These are phyloP conservation scores for Hippolais icterina DNA, from an alignment of 2,113 vertebrate species.

Conservation along the genomic window DNA sequence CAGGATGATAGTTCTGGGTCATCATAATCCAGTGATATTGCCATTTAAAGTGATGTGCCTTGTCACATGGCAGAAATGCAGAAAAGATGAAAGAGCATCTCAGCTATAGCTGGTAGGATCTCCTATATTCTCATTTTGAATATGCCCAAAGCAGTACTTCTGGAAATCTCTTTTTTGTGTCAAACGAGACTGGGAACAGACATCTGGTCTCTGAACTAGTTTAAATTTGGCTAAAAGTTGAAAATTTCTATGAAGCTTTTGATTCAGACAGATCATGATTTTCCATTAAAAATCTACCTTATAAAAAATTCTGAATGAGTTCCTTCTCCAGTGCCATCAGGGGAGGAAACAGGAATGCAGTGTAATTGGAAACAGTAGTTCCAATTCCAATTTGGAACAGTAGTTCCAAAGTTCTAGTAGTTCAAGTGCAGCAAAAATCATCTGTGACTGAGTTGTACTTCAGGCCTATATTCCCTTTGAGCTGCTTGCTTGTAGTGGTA, in stretches of 20 bases:
- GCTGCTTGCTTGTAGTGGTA: neutral
- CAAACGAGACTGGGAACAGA: neutral
- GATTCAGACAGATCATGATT: neutral
- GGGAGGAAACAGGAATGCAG: neutral
- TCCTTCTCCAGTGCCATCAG: neutral
- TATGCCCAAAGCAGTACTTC: neutral
- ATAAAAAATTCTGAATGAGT: neutral
- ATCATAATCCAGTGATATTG: neutral
- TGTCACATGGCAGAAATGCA: neutral
- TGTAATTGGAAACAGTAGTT: neutral
- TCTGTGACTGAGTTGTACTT: neutral
- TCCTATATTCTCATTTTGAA: neutral
- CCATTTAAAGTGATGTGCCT: neutral
- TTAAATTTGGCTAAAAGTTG: neutral
- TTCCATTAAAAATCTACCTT: neutral
- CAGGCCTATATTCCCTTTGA: neutral
- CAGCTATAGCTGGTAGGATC: neutral
- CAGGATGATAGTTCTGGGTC: neutral
- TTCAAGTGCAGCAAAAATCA: neutral
- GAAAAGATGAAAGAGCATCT: neutral
- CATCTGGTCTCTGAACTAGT: neutral
- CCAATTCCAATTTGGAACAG: too few relatives aligned
- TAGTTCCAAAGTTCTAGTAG: neutral
- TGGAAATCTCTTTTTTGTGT: neutral
- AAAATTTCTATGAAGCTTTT: neutral